These are phyloP conservation scores for Eupithecia exiguata DNA, from an alignment of 2,888 invertebrate species.

Conservation along the genomic window DNA sequence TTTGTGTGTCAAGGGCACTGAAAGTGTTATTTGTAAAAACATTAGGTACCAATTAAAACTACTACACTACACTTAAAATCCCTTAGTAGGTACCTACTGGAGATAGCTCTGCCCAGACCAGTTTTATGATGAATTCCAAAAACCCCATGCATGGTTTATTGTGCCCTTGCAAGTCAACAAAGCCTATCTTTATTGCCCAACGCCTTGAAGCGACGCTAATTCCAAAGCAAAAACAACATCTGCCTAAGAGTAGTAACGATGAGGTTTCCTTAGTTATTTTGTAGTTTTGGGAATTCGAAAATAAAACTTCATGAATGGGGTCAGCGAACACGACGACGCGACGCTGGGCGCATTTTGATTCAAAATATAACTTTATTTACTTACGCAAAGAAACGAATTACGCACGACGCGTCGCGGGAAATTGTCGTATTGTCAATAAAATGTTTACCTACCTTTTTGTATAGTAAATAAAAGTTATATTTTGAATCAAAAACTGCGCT, in stretches of 20 bases:
- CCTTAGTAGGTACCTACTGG: not conserved
- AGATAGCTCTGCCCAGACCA: not conserved
- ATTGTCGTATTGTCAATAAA: too few relatives aligned
- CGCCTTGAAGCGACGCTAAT: conserved; percentile 33
- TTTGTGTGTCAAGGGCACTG: not conserved
- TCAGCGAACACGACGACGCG: too few relatives aligned
- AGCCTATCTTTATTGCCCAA: conserved; percentile 46
- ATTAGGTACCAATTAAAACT: not conserved
- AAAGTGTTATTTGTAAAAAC: not conserved
- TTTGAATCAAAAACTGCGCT: too few relatives aligned
- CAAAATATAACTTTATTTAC: too few relatives aligned
- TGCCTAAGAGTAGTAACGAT: conserved; percentile 4
- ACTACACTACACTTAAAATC: not conserved
- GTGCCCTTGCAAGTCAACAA: conserved; percentile 39
- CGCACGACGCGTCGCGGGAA: too few relatives aligned
- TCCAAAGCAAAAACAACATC: conserved; percentile 22
- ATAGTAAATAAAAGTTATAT: too few relatives aligned
- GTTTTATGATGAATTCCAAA: conserved; percentile 5
- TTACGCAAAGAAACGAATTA: too few relatives aligned
- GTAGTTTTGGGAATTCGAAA: too few relatives aligned
- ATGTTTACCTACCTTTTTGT: too few relatives aligned
- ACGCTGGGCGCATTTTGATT: too few relatives aligned
- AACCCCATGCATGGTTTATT: conserved; percentile 44
- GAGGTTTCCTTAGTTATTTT: too few relatives aligned
- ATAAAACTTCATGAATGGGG: too few relatives aligned